phyloP scores from a whole-genome alignment of 2,797 vertebrate species.

The Varecia variegata region DNA sequence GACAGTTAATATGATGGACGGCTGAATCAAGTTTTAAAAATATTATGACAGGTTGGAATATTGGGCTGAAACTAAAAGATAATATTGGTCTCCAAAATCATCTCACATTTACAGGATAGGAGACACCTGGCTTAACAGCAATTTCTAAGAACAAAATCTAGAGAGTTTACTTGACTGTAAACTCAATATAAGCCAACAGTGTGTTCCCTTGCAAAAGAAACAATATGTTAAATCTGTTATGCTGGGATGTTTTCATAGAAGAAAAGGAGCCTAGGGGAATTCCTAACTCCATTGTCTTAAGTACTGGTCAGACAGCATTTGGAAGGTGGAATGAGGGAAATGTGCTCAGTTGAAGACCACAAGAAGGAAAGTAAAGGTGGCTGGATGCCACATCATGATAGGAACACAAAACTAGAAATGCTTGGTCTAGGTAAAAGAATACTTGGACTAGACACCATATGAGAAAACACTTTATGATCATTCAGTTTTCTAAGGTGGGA shows the following conservation, averaged over 20 bases:
- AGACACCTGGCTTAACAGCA: constrained; percentile 22
- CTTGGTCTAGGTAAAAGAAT: not conserved
- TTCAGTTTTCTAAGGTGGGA: not conserved
- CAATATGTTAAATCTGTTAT: not conserved
- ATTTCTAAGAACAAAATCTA: constrained; percentile 35
- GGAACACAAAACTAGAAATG: not conserved
- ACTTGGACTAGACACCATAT: not conserved
- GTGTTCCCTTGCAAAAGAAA: constrained; percentile 39
- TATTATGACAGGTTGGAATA: constrained; percentile 67
- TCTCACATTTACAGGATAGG: not conserved
- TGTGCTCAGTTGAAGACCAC: not conserved
- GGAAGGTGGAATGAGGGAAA: not conserved
- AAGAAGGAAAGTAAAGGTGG: not conserved
- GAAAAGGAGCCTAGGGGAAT: not conserved
- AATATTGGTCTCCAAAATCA: constrained; percentile 22
- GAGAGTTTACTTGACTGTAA: constrained; percentile 3
- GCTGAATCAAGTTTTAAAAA: constrained; percentile 38
- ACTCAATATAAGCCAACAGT: not conserved
- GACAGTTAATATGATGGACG: constrained; percentile 20
- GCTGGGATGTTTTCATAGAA: constrained; percentile 1
- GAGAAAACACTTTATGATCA: not conserved
- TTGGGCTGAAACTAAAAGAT: constrained; percentile 39
- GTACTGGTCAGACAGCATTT: not conserved
- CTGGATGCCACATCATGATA: not conserved
- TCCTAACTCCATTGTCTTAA: not conserved